phyloP scores from a whole-genome alignment of 2,113 vertebrate species.

The Alethe diademata region DNA sequence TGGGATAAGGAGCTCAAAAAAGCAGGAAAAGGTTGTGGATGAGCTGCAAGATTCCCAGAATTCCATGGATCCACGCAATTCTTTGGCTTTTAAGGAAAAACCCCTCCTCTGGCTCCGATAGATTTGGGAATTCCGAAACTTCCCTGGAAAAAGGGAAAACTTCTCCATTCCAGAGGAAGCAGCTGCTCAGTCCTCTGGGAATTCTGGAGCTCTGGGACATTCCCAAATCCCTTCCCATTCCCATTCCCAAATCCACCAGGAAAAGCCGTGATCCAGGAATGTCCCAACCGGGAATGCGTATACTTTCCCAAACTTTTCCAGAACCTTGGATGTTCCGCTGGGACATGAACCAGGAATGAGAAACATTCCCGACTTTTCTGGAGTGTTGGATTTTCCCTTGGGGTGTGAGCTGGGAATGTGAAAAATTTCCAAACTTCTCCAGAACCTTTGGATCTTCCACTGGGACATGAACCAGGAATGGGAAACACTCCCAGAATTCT shows the following conservation, averaged over 20 bases:
- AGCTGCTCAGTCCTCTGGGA: not conserved
- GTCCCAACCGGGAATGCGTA: not conserved
- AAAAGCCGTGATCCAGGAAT: not conserved
- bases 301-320: not conserved
- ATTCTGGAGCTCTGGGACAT: not conserved
- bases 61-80: not conserved
- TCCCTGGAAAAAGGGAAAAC: not conserved
- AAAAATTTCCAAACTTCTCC: not conserved
- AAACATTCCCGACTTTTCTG: not conserved
- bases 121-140: not conserved
- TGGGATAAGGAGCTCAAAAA: not conserved
- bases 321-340: too few species aligned
- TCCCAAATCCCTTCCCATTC: not conserved
- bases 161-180: not conserved
- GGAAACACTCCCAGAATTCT: too few species aligned
- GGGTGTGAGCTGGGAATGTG: not conserved
- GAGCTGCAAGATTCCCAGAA: not conserved
- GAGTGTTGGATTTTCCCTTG: not conserved
- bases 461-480: not conserved
- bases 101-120: rapidly evolving
- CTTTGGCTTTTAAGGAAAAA: not conserved
- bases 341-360: rapidly evolving
- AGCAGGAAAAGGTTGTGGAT: not conserved
- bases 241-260: not conserved
- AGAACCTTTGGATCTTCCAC: too few species aligned